Evolutionary conservation across 2,888 invertebrate genomes (phyloP).

Genomic region (Metellina segmentata): DNA sequence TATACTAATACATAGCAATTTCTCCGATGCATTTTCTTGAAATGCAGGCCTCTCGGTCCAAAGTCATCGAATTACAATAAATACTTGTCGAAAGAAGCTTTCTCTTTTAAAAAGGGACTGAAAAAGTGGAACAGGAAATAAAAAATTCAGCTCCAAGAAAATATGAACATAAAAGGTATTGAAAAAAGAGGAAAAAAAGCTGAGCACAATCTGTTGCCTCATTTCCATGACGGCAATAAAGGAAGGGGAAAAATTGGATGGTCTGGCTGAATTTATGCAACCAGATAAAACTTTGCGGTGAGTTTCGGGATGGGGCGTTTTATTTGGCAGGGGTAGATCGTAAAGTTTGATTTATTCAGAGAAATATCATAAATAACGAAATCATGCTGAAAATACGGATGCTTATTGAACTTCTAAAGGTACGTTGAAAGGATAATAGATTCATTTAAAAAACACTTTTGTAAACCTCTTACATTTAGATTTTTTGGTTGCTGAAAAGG

Average conservation of each 20-base stretch:
- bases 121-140: not conserved
- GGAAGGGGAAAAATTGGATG: not conserved
- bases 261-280: not conserved
- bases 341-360: constrained; percentile 38
- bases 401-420: not conserved
- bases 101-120: not conserved
- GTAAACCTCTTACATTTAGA: too few species aligned
- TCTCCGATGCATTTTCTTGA: not conserved
- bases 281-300: constrained; percentile 6
- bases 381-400: not conserved
- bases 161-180: not conserved
- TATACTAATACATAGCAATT: not conserved
- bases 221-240: not conserved
- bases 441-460: not conserved
- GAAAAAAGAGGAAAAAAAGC: not conserved
- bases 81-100: not conserved
- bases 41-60: not conserved
- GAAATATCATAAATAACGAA: not conserved
- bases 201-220: not conserved
- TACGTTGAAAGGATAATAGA: not conserved
- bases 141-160: not conserved
- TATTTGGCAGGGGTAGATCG: constrained; percentile 10
- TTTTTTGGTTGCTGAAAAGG: too few species aligned
- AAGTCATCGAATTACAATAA: not conserved
- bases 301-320: not conserved